A percentile compares a stretch with the other conserved stretches of the same genome.
Evolutionary conservation across 2,888 invertebrate species (phyloP).

Genomic region (Acleris holmiana): DNA sequence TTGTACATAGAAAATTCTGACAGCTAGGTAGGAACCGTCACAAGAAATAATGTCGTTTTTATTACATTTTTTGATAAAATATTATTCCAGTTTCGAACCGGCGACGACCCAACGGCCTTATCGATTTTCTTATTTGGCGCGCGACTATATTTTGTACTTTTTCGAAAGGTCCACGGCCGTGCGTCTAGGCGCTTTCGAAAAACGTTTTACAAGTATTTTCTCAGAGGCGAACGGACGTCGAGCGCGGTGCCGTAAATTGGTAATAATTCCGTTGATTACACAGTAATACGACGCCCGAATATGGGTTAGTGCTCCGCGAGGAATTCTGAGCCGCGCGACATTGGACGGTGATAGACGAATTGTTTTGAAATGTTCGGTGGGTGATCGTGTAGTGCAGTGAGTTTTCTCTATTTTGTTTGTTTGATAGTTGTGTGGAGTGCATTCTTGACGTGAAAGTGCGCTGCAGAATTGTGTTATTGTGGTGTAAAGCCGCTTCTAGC

Average conservation of each 20-base stretch:
- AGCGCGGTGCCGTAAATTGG: conserved; percentile 78
- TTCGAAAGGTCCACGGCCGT: conserved; percentile 77
- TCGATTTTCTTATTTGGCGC: conserved; percentile 82
- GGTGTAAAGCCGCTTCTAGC: conserved; percentile 57
- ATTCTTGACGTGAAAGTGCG: conserved; percentile 74
- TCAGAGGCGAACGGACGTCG: conserved; percentile 75
- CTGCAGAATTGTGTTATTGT: conserved; percentile 68
- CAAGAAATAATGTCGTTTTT: conserved; percentile 83
- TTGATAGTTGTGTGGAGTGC: conserved; percentile 60
- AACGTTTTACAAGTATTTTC: conserved; percentile 78
- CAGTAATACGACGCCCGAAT: conserved; percentile 77
- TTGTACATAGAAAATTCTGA: conserved; percentile 79
- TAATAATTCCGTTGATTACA: conserved; percentile 82
- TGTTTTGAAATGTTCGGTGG: conserved; percentile 55
- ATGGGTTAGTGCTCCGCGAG: conserved; percentile 77
- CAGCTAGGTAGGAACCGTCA: conserved; percentile 76
- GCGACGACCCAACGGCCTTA: conserved; percentile 73
- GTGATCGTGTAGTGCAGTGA: conserved; percentile 50
- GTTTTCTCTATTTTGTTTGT: conserved; percentile 68
- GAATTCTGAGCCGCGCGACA: conserved; percentile 63
- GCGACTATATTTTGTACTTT: conserved; percentile 78
- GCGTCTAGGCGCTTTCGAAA: conserved; percentile 81
- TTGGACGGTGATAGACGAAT: conserved; percentile 59
- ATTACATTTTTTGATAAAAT: conserved; percentile 84
- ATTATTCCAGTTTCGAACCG: conserved; percentile 79